These are phyloP conservation scores for Lasioglossum pauxillum DNA, from an alignment of 2,888 invertebrate species.

Conservation along the genomic window DNA sequence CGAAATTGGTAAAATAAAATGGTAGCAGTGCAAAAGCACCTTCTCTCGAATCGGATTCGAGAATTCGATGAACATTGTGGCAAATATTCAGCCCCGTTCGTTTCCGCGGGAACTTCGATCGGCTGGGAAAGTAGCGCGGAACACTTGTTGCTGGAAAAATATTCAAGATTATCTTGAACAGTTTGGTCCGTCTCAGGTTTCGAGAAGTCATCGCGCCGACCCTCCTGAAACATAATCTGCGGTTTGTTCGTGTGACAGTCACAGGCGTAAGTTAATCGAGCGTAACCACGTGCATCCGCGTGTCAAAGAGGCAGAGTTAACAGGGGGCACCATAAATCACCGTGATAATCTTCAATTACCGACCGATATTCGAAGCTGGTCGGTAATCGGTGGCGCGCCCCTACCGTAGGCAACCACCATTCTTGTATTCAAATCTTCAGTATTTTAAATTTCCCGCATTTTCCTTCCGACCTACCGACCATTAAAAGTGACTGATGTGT, in stretches of 20 bases:
- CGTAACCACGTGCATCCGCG: constrained; percentile 20
- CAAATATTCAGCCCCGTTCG: constrained; percentile 31
- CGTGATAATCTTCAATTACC: constrained; percentile 3
- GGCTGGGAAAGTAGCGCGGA: neutral
- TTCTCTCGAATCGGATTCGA: neutral
- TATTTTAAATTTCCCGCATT: too few species aligned
- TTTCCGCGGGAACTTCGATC: constrained; percentile 49
- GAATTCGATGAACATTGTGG: constrained; percentile 29
- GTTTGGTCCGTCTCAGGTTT: neutral
- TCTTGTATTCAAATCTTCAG: too few species aligned
- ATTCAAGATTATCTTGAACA: constrained; percentile 21
- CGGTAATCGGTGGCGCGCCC: neutral
- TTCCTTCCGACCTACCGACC: too few species aligned
- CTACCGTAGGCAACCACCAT: neutral
- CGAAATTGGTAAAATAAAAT: too few species aligned
- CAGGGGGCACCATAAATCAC: constrained; percentile 4
- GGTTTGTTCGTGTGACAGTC: neutral
- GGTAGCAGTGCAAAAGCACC: neutral
- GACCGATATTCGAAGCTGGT: constrained; percentile 7
- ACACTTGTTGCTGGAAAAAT: constrained; percentile 51
- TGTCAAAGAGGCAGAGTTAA: constrained; percentile 3
- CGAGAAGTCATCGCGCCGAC: neutral
- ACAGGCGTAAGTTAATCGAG: neutral
- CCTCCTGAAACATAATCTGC: constrained; percentile 20
- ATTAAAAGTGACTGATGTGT: too few species aligned